Conservation (phyloP, 2,797 vertebrate genomes). For the Pteronotus mesoamericanus region DNA sequence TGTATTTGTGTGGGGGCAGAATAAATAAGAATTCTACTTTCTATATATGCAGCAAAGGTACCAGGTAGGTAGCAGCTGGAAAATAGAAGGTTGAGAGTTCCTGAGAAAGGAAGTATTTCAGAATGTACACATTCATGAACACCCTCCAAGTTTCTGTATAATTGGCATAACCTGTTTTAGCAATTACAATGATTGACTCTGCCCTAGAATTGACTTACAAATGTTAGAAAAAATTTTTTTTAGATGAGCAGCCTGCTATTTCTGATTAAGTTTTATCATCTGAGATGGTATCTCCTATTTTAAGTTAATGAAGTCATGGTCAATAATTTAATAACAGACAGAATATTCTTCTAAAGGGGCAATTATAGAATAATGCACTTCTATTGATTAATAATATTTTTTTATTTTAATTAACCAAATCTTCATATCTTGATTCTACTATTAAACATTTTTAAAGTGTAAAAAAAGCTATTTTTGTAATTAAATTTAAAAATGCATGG, state of each 20-base stretch:
- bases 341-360: neutral
- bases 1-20: neutral
- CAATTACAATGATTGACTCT: constrained; percentile 40
- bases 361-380: constrained; percentile 25
- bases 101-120: neutral
- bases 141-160: neutral
- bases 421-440: neutral
- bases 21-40: neutral
- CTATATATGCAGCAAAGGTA: neutral
- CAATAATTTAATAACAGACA: constrained; percentile 38
- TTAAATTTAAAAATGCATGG: constrained; percentile 25
- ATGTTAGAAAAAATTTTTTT: constrained; percentile 27
- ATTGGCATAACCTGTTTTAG: constrained; percentile 24
- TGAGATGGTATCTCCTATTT: constrained; percentile 46
- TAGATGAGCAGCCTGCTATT: constrained; percentile 35
- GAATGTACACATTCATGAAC: constrained; percentile 10
- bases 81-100: neutral
- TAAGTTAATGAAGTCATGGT: constrained; percentile 29
- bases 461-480: neutral
- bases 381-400: neutral
- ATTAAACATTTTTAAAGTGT: neutral
- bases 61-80: neutral
- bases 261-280: constrained; percentile 36
- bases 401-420: neutral
- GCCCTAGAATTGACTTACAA: constrained; percentile 55